phyloP scores from a whole-genome alignment of 2,888 invertebrate species.

The Odontocolon sp. region DNA sequence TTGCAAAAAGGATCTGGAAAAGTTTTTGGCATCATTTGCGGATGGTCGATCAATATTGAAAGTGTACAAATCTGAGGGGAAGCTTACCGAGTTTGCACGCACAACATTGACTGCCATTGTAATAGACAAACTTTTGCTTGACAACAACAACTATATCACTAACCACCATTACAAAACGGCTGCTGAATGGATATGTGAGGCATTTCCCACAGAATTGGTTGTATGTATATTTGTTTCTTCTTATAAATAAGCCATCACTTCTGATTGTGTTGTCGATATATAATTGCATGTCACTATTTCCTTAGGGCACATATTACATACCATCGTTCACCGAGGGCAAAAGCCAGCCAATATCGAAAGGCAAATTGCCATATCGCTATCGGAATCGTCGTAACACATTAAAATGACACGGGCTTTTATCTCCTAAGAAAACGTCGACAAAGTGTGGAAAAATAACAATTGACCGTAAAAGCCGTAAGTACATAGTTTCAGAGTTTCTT shows the following conservation, averaged over 20 bases:
- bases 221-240: background rate
- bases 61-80: background rate
- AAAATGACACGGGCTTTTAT: background rate
- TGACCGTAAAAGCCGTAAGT: background rate
- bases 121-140: background rate
- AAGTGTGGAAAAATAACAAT: background rate
- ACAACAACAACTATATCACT: background rate
- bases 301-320: constrained; percentile 22
- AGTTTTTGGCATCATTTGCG: background rate
- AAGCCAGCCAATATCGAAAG: constrained; percentile 8
- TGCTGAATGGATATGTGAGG: background rate
- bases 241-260: background rate
- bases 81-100: background rate
- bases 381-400: background rate
- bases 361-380: constrained; percentile 33
- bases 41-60: background rate
- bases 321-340: constrained; percentile 15
- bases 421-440: background rate
- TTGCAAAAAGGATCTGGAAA: background rate
- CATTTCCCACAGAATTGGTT: background rate
- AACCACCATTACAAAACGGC: background rate
- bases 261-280: background rate
- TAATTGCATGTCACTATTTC: background rate
- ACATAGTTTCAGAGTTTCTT: too few species aligned
- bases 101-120: background rate